A percentile compares a stretch with the other conserved stretches of the same genome.
phyloP scores from a whole-genome alignment of 2,797 vertebrate species.

The Pipistrellus nathusii region DNA sequence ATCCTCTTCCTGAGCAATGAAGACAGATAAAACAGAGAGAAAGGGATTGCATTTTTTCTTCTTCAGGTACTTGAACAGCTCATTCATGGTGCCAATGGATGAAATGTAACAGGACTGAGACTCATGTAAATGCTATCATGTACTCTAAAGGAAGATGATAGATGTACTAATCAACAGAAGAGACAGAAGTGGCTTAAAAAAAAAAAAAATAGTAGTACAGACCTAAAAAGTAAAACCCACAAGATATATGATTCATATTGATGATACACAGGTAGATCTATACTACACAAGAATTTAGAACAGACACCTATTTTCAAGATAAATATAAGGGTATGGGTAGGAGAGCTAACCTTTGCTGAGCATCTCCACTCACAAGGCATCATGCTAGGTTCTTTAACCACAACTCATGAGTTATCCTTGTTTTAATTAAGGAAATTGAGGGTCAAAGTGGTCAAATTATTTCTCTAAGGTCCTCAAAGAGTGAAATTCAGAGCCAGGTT shows the following conservation, averaged over 20 bases:
- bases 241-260: neutral
- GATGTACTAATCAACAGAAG: neutral
- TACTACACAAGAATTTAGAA: neutral
- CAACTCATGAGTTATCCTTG: neutral
- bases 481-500: neutral
- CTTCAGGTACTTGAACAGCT: neutral
- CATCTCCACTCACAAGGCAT: neutral
- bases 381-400: neutral
- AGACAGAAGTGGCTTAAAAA: neutral
- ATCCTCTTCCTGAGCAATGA: neutral
- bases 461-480: neutral
- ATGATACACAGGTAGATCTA: neutral
- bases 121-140: neutral
- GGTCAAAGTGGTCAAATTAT: neutral
- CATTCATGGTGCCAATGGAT: neutral
- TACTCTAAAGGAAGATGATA: conserved; percentile 11
- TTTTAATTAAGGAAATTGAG: neutral
- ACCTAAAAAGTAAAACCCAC: neutral
- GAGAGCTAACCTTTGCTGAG: neutral
- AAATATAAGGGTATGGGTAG: neutral
- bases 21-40: conserved; percentile 8
- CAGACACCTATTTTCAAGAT: neutral
- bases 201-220: neutral
- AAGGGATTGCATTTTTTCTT: neutral
- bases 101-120: neutral